Evolutionary conservation across 2,797 vertebrate species (phyloP), one percentile per base, ranked within the genome.

Genomic region (Cheirogaleus major): DNA sequence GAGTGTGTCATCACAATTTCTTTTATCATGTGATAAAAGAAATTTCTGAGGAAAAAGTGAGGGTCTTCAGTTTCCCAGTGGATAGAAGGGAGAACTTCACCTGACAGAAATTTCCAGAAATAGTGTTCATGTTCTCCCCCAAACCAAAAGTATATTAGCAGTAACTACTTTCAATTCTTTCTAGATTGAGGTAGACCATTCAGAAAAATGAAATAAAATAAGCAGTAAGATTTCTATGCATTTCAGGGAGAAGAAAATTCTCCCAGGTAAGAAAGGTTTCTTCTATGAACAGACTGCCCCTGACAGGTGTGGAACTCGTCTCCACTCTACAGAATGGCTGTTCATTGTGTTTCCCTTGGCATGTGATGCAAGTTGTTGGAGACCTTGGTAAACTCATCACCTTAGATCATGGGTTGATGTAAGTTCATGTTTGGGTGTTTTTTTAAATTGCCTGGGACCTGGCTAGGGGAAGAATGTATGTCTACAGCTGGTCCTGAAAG

Each of bases 401-500:
- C 59, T 97, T 92, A 97, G 93, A 95, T 95, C 93, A 85, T 84
- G 85, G 96, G 91, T 94, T 96, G 96, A 91, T 93, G 75, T 45
- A 94, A 97, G 89, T 89, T 97, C 93, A 82, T 73, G 94, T 84
- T 95, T 81, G 94, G 43, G 41, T 94, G 59, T 73, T 95, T 95
- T 90, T 90, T 95, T 76, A 38, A 86, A 43, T 94, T 81, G 86
- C 32, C 72, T 83, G 59, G 70, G 75, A 72, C 63, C 57, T 94
- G 93, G 48, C 83, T 81, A 27, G 57, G 63, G n/a, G 59, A 93
- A 89, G 83, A 91, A 87, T 73, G 38, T 91, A 89, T 96, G 79
- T 92, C 80, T 91, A 13, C 32, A 89, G 5, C 50, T 76, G 75
- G 75, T 55, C 35, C 76, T n/a, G 86, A 87, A 87, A 83, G 65